Evolutionary conservation across 92 coral and sea anemone species (phyloP).

Genomic region (Palythoa grandis): DNA sequence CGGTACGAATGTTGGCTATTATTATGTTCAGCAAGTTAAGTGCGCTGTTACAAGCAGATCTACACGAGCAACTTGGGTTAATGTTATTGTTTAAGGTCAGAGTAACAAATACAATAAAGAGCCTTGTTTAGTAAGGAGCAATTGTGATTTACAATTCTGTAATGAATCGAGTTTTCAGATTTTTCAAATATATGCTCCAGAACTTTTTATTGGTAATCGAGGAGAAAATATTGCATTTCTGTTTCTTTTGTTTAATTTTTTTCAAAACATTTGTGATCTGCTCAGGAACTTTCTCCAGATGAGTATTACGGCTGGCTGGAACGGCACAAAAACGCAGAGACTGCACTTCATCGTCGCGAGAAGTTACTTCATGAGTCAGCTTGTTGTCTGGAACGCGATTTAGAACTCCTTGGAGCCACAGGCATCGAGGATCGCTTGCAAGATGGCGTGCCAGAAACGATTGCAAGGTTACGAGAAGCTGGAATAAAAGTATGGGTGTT

Average conservation of each 20-base stretch:
- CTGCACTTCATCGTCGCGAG: slow-evolving; percentile 84
- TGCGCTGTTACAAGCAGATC: no score
- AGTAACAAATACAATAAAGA: no score
- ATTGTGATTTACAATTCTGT: no score
- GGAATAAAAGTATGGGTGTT: slow-evolving; percentile 98
- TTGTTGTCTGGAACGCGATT: slow-evolving; percentile 75
- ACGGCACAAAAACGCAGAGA: slow-evolving; percentile 88
- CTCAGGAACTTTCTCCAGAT: slow-evolving; percentile 78
- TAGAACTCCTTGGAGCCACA: slow-evolving; percentile 98
- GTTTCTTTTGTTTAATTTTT: background rate
- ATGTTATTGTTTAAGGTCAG: no score
- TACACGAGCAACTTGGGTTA: no score
- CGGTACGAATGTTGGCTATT: no score
- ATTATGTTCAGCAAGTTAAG: no score
- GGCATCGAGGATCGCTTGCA: slow-evolving; percentile 99
- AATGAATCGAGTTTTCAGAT: no score
- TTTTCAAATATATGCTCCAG: no score
- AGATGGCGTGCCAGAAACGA: slow-evolving; percentile 98
- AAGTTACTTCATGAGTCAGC: slow-evolving; percentile 82
- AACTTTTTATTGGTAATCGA: no score
- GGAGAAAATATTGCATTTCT: no score
- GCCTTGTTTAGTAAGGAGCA: no score
- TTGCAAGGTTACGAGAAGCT: slow-evolving; percentile 88
- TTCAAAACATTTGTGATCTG: background rate
- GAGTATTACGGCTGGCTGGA: slow-evolving; percentile 86